These are phyloP conservation scores for Mustela erminea DNA, from an alignment of 2,797 vertebrate species.

Conservation along the genomic window DNA sequence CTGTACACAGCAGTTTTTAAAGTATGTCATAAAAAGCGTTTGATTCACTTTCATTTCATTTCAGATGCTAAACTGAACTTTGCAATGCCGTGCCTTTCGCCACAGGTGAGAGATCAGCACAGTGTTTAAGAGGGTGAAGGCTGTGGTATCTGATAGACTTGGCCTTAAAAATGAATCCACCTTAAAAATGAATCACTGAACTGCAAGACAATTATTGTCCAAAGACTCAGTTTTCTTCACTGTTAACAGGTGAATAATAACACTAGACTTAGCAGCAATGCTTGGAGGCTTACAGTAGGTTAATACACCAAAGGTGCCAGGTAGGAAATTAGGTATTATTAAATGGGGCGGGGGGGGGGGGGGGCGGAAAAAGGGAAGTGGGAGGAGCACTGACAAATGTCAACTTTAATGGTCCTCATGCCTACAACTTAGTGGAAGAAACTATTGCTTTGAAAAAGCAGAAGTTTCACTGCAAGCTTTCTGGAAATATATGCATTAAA, in stretches of 20 bases:
- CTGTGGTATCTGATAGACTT: background rate
- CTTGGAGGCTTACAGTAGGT: background rate
- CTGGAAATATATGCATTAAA: background rate
- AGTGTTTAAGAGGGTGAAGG: background rate
- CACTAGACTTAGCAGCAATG: background rate
- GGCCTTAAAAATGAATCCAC: background rate
- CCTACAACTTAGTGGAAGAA: background rate
- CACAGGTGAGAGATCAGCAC: background rate
- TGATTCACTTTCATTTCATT: conserved; percentile 15
- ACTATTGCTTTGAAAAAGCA: conserved; percentile 9
- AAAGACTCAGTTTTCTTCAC: background rate
- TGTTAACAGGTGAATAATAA: background rate
- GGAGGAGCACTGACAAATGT: background rate
- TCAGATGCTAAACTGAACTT: background rate
- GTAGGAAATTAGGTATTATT: background rate
- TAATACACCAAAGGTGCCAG: background rate
- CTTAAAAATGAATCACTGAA: background rate
- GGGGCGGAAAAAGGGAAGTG: background rate
- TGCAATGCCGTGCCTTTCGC: background rate
- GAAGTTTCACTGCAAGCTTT: background rate
- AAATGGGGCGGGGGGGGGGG: background rate
- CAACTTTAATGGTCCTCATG: background rate
- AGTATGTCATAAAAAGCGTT: background rate
- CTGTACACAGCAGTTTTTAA: background rate
- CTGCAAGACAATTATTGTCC: background rate